Evolutionary conservation across 2,888 invertebrate genomes (phyloP), one percentile per base, ranked within the genome.

Genomic region (Diaprepes abbreviatus): DNA sequence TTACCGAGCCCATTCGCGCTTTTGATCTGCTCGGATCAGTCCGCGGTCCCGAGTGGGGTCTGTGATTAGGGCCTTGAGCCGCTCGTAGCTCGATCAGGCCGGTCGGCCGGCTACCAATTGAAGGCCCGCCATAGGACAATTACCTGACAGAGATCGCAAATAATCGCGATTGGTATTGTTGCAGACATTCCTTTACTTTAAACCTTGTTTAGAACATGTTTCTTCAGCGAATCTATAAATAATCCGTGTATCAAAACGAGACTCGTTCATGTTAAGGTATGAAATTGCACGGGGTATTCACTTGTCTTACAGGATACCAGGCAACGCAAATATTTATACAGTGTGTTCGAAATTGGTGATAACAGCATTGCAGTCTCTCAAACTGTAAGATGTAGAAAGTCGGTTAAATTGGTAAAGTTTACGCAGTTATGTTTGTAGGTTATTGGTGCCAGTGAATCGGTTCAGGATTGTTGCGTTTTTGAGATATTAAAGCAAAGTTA

Each of bases 1-100:
- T 84, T 83, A 83, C 83, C 77, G 79, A 83, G 81, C 79, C 82
- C 82, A 82, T 84, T 83, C 83, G 82, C 83, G 83, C 83, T 82
- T 83, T 83, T 83, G 83, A 83, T 83, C 83, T 83, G 81, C 59
- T 71, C 66, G 63, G 66, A 71, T 71, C 70, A 60, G 70, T 54
- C 60, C 66, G 59, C 60, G 54, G 60, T 59, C 60, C 66, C 35
- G 54, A 35, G 54, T 36, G 12, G 54, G 54, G 36, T 35, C 54
- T 70, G 70, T 70, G 70, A 70, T 70, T 70, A 70, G 36, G 55
- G 55, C 31, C 31, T 54, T 12, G 60, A 70, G 70, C 70, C 70
- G 70, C 58, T 65, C 60, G 54, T 82, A 82, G 82, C 82, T 82
- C 48, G 81, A 68, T 63, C 63, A 31, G 45, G 36, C 59, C 12